phyloP scores from a whole-genome alignment of 1,140 invertebrate genomes.

The Leguminivora glycinivorella region DNA sequence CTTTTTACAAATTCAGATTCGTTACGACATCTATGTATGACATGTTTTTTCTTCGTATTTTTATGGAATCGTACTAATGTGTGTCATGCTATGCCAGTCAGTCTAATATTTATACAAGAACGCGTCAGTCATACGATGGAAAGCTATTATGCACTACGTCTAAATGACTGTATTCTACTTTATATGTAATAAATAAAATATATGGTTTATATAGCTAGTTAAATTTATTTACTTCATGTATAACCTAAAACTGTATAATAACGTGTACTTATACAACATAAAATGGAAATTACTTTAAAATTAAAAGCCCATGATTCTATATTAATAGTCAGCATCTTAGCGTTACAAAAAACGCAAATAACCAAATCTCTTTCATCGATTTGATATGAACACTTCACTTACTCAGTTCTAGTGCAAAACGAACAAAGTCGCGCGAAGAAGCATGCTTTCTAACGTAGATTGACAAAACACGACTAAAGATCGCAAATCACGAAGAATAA shows the following conservation, averaged over 20 bases:
- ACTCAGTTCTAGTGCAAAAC: not conserved
- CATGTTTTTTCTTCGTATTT: no score
- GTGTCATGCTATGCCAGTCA: no score
- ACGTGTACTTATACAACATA: not conserved
- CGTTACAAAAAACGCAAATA: not conserved
- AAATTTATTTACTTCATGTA: not conserved
- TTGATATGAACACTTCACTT: not conserved
- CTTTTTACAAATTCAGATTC: no score
- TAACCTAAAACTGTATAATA: constrained; percentile 4
- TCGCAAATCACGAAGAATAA: no score
- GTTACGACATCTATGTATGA: no score
- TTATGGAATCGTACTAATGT: no score
- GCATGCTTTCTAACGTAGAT: no score
- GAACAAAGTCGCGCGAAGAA: not conserved
- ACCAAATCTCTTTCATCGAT: not conserved
- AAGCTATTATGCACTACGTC: no score
- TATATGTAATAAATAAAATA: not conserved
- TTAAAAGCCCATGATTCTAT: not conserved
- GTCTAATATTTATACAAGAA: no score
- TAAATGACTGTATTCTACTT: no score
- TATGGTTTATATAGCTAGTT: not conserved
- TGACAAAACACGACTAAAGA: no score
- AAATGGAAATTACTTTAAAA: not conserved
- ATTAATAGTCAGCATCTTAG: not conserved
- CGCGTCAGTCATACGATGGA: no score